Conservation (phyloP, 2,888 invertebrate species). For the Drosophila anceps region DNA sequence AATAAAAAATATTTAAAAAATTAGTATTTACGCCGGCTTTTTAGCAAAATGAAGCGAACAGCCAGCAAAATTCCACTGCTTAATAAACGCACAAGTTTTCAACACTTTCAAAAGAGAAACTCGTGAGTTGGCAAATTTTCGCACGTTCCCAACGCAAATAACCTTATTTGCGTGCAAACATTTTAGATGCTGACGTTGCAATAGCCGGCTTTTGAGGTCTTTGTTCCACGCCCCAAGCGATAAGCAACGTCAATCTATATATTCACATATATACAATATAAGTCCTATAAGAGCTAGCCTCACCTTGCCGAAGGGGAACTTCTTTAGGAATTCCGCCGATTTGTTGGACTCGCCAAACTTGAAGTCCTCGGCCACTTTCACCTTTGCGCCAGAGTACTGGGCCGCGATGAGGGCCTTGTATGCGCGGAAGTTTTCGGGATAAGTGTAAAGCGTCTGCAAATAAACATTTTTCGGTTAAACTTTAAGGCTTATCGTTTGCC, state of each 20-base stretch:
- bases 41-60: too few relatives aligned
- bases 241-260: neutral
- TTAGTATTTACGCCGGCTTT: too few relatives aligned
- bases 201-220: slow-evolving; percentile 39
- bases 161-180: neutral
- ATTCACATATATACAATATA: neutral
- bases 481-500: slow-evolving; percentile 25
- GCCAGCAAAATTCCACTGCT: neutral
- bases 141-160: neutral
- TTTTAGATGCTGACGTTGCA: slow-evolving; percentile 70
- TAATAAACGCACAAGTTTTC: neutral
- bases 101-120: neutral
- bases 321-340: slow-evolving; percentile 93
- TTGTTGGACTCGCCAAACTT: slow-evolving; percentile 98
- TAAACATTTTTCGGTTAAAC: slow-evolving; percentile 28
- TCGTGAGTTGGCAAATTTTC: neutral
- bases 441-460: slow-evolving; percentile 94
- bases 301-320: slow-evolving; percentile 99
- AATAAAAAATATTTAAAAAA: slow-evolving; percentile 50
- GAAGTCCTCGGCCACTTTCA: slow-evolving; percentile 93
- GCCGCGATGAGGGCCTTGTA: slow-evolving; percentile 99
- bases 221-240: slow-evolving; percentile 20
- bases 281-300: slow-evolving; percentile 74
- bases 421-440: slow-evolving; percentile 99
- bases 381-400: slow-evolving; percentile 95